Evolutionary conservation across 2,888 invertebrate genomes (phyloP).

Genomic region (Cerceris rybyensis): DNA sequence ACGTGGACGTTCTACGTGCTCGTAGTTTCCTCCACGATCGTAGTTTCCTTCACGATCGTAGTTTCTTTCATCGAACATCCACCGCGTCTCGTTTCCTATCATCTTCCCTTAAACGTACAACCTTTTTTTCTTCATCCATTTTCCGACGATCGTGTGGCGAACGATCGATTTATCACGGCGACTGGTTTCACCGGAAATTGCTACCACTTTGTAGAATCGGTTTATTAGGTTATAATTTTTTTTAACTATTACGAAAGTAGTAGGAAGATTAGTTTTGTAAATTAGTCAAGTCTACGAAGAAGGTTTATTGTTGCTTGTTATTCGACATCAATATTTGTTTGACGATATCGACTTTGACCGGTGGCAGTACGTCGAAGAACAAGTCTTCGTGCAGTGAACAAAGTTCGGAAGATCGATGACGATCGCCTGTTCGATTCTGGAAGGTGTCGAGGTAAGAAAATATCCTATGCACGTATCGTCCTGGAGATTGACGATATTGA

Average conservation of each 20-base stretch:
- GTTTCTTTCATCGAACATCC: conserved; percentile 1
- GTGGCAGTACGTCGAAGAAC: neutral
- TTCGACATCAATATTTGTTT: neutral
- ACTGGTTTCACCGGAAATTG: too few species aligned
- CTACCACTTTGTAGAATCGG: too few species aligned
- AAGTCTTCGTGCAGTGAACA: neutral
- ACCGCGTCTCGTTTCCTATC: neutral
- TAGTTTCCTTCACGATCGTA: conserved; percentile 18
- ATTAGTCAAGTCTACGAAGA: neutral
- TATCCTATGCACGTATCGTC: neutral
- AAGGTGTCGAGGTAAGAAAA: neutral
- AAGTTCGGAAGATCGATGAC: neutral
- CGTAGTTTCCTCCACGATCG: conserved; percentile 21
- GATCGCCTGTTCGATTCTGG: neutral
- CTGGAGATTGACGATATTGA: too few species aligned
- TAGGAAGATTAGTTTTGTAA: neutral
- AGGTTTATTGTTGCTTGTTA: neutral
- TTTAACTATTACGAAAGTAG: too few species aligned
- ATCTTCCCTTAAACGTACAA: neutral
- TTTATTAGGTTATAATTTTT: too few species aligned
- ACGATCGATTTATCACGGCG: neutral
- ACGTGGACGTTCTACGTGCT: conserved; percentile 51
- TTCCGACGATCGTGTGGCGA: neutral
- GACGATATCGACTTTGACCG: neutral
- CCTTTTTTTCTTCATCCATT: neutral